A percentile compares a stretch with the other conserved stretches of the same genome.
Evolutionary conservation across 2,888 invertebrate species (phyloP).

Genomic region (Eustalomyia histrio): DNA sequence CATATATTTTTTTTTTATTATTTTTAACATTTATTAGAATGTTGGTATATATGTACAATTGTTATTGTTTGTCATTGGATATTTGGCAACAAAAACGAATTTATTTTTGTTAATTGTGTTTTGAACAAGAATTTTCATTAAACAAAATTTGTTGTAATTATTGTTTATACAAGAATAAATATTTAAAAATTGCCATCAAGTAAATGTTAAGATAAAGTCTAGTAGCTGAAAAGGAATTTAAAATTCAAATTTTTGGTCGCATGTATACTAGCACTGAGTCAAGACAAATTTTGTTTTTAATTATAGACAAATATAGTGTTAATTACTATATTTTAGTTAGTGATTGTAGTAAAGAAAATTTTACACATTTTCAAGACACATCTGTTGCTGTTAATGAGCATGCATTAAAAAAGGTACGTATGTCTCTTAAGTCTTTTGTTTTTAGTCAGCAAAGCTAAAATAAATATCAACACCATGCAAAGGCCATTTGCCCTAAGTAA

Average conservation of each 20-base stretch:
- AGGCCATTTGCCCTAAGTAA: neutral
- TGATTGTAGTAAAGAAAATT: slow-evolving; percentile 2
- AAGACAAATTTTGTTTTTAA: neutral
- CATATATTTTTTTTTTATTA: neutral
- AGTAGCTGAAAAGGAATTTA: no score
- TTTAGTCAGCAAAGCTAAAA: neutral
- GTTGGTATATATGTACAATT: neutral
- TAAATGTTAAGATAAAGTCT: no score
- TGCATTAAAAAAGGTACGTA: neutral
- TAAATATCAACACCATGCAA: slow-evolving; percentile 4
- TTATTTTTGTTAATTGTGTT: neutral
- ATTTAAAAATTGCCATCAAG: neutral
- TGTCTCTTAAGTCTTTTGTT: slow-evolving; percentile 35
- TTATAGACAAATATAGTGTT: slow-evolving; percentile 5
- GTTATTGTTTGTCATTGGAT: neutral
- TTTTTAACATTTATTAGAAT: neutral
- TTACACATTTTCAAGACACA: neutral
- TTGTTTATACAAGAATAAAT: neutral
- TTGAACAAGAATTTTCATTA: neutral
- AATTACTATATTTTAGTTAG: slow-evolving; percentile 6
- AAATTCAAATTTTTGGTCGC: no score
- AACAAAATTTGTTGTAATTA: neutral
- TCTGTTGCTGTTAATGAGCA: slow-evolving; percentile 21
- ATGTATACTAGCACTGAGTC: no score
- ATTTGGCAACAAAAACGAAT: neutral